These are phyloP conservation scores for Scleropages formosus DNA, from an alignment of 2,797 vertebrate species.

Conservation along the genomic window DNA sequence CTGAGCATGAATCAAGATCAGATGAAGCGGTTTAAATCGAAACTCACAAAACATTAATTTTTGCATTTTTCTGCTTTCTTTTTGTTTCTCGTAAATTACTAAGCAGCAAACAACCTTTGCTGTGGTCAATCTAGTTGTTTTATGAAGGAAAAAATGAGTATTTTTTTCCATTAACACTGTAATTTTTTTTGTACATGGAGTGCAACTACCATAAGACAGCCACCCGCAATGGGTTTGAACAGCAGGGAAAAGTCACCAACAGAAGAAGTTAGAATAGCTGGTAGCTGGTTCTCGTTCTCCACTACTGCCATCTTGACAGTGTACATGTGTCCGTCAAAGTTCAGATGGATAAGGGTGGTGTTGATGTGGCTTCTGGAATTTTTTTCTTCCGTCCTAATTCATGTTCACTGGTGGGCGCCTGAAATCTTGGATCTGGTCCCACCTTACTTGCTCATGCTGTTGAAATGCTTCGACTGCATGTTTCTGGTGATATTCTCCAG, in stretches of 20 bases:
- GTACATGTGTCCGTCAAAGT: not conserved
- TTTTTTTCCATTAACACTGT: too few species aligned
- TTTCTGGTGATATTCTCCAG: slow-evolving; percentile 20
- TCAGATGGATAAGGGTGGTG: not conserved
- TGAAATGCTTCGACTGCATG: slow-evolving; percentile 13
- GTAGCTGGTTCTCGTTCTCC: not conserved
- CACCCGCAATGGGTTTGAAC: not conserved
- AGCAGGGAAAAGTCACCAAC: too few species aligned
- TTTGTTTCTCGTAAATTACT: too few species aligned
- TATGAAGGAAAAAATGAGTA: too few species aligned
- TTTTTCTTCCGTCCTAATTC: not conserved
- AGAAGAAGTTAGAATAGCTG: too few species aligned
- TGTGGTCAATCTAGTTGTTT: too few species aligned
- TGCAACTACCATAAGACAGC: not conserved
- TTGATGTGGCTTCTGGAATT: not conserved
- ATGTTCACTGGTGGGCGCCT: slow-evolving; percentile 11
- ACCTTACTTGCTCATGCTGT: not conserved
- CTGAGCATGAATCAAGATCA: too few species aligned
- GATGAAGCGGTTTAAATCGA: too few species aligned
- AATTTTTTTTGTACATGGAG: too few species aligned
- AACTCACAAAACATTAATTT: too few species aligned
- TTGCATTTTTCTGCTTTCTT: too few species aligned
- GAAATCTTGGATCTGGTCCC: not conserved
- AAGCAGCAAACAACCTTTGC: too few species aligned
- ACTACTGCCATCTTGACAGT: not conserved